A percentile compares a stretch with the other conserved stretches of the same genome.
Conservation (phyloP, 2,888 invertebrate species). For the Meliscaeva auricollis region DNA sequence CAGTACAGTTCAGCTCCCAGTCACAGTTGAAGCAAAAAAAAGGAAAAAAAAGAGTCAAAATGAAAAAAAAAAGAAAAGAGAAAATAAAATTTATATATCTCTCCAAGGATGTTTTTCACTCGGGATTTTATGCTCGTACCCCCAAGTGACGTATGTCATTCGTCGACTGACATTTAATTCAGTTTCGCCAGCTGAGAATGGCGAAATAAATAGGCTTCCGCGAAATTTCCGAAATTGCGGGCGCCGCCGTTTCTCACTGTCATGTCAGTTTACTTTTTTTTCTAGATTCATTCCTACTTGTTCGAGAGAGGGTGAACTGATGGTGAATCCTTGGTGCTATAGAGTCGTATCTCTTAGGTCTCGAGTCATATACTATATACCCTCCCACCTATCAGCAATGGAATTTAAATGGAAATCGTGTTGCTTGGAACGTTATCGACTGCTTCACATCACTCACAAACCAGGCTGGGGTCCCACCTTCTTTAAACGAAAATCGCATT, state of each 20-base stretch:
- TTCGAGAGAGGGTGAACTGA: constrained; percentile 3
- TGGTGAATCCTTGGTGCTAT: constrained; percentile 46
- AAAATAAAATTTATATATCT: constrained; percentile 30
- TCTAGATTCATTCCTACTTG: neutral
- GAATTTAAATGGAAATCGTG: constrained; percentile 75
- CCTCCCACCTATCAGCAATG: constrained; percentile 71
- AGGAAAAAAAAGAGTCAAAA: neutral
- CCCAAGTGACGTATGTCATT: constrained; percentile 68
- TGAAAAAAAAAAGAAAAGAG: neutral
- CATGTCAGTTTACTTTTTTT: constrained; percentile 26
- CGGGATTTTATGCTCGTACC: constrained; percentile 38
- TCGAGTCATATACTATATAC: neutral
- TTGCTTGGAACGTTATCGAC: constrained; percentile 72
- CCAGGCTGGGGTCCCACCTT: constrained; percentile 24
- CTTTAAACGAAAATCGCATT: constrained; percentile 68
- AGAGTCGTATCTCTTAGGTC: constrained; percentile 22
- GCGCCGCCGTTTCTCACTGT: constrained; percentile 66
- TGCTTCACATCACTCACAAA: constrained; percentile 64
- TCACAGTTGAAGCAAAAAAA: constrained; percentile 17
- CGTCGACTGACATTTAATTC: constrained; percentile 75
- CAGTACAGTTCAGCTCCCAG: constrained; percentile 40
- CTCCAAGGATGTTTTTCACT: constrained; percentile 65
- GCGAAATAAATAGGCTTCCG: constrained; percentile 71
- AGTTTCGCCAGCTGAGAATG: constrained; percentile 65
- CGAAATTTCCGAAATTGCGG: constrained; percentile 64